Base-by-base conservation (phyloP, 2,888 invertebrate species). In the Drosophila testacea region DNA sequence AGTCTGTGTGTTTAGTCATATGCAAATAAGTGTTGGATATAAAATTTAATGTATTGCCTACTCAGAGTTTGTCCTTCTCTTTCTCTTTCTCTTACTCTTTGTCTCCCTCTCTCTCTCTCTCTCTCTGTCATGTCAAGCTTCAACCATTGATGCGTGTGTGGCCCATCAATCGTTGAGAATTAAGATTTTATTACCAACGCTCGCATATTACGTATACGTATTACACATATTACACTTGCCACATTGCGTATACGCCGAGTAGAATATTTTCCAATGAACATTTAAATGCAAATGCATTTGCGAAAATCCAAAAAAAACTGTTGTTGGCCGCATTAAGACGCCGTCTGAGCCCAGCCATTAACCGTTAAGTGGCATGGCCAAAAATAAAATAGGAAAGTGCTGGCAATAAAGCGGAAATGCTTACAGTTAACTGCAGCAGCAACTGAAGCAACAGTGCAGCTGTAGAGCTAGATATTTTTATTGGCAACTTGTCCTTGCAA, bases 131-230 rank as follows among this genome's bases (percentile, higher is more conserved):
- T 32, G 32, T 7, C 7, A 6, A 30, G 30, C 30, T 6, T 30
- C 7, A 30, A 0, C 48, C 48, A 56, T 59, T 74, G 66, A 51
- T 48, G 72, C 69, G 69, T 67, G 69, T 60, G 64, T 66, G 62
- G 69, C 22, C 66, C 82, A 84, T 83, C 88, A 87, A 79, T 79
- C 82, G 87, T 79, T 71, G 62, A n/a, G 78, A 83, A 86, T 83
- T 88, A 86, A 86, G 86, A 83, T 83, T 88, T 83, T 83, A 88
- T 88, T 80, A 75, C 67, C 52, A 27, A 13, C 34, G 42, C 6
- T 36, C 46, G 51, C 62, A 44, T 22, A 36, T 32, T 16, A 38
- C 28, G 52, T 22, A 36, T 34, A 54, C 74, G 69, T 74, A 79
- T 16, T 16, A 16, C 16, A 16, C 16, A 69, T 60, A 32, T 46